Percentiles rank a stretch among this genome's conserved stretches.
These are phyloP conservation scores for Solenopsis fugax DNA, from an alignment of 1,140 invertebrate genomes.

Conservation along the genomic window DNA sequence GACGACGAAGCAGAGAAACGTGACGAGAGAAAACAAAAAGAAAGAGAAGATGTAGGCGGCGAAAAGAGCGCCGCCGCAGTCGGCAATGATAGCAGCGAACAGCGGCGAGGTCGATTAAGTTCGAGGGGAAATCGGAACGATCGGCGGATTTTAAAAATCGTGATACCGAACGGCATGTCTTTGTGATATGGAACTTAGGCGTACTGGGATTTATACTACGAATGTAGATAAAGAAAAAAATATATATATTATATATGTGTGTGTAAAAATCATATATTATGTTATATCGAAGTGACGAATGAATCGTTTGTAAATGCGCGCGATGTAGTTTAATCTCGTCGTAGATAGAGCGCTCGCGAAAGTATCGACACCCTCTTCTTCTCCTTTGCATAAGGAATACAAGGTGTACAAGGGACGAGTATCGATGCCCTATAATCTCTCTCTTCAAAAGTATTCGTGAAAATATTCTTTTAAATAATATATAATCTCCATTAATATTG, in stretches of 20 bases:
- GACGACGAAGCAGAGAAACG: conserved; percentile 2
- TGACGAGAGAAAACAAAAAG: background rate
- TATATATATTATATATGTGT: conserved; percentile 58
- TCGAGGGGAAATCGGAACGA: conserved; percentile 42
- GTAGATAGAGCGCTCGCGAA: conserved; percentile 18
- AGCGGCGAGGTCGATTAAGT: conserved; percentile 34
- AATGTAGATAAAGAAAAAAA: conserved; percentile 67
- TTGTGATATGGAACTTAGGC: conserved; percentile 82
- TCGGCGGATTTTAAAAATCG: conserved; percentile 61
- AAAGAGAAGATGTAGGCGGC: background rate
- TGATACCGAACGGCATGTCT: conserved; percentile 81
- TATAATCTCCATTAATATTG: conserved; percentile 11
- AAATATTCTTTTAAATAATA: background rate
- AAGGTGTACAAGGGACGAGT: conserved; percentile 1
- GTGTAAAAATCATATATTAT: conserved; percentile 52
- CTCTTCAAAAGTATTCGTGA: background rate
- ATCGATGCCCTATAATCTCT: background rate
- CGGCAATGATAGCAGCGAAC: conserved; percentile 42
- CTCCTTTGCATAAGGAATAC: background rate
- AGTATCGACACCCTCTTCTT: conserved; percentile 31
- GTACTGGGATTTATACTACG: conserved; percentile 75
- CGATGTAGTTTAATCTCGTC: conserved; percentile 59
- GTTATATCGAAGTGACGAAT: conserved; percentile 56
- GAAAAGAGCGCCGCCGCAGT: conserved; percentile 1
- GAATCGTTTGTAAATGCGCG: conserved; percentile 56